Evolutionary conservation across 1,140 invertebrate genomes (phyloP), one percentile per base, ranked within the genome.

Genomic region (Kradibia gibbosae): DNA sequence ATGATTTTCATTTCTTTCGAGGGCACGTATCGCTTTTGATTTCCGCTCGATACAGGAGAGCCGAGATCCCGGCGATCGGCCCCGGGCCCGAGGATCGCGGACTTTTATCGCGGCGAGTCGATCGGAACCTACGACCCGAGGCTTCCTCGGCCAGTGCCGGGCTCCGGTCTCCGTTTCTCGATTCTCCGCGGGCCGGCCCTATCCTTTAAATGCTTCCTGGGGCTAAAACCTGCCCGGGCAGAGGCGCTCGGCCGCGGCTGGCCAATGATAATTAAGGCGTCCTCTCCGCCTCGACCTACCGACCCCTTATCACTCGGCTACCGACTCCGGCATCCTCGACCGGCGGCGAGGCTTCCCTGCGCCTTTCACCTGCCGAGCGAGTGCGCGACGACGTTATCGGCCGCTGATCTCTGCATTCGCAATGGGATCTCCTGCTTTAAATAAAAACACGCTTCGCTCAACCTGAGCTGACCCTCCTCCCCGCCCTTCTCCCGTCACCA

Each of bases 161-260:
- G 87, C 86, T 87, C 87, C 85, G 85, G 86, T 88, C 87, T 89
- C 81, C 62, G 65, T 81, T 86, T 82, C 86, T 87, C 83, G 85
- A 85, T 86, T 87, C 85, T 53, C 50, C 50, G 50, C 50, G 50
- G 50, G 22, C 83, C 84, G 90, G 88, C 89, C 91, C 90, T 91
- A 91, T 91, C 90, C 91, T 91, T 91, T 90, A 91, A 91, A 87
- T 88, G 88, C 88, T 91, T 91, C 90, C 90, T 91, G 90, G 88
- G 42, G 7, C 13, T 45, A 45, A 53, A 48, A 48, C 45, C n/a
- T n/a, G n/a, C n/a, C n/a, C n/a, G n/a, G 89, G 89, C 90, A 91
- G 91, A 91, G 90, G 90, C 90, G 90, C 86, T 87, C 87, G 11
- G n/a, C 77, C 89, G 88, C 45, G 71, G 88, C 88, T n/a, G n/a